Conservation (phyloP, 1,140 invertebrate species). For the Parapsyche elsis region DNA sequence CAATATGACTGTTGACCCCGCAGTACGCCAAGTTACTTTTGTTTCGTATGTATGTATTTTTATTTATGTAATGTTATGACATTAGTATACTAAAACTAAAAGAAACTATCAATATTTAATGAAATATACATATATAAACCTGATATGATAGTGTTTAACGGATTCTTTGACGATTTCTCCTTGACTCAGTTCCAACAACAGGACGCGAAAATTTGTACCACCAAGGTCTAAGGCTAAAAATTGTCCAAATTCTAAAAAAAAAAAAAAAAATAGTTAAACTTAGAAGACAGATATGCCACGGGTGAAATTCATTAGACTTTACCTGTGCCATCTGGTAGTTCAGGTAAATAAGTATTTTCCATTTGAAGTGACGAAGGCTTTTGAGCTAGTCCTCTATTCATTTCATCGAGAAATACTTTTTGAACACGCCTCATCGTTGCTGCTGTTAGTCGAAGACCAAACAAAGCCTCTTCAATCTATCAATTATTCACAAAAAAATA, state of each 20-base stretch:
- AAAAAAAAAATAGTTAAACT: background rate
- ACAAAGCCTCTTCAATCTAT: conserved; percentile 46
- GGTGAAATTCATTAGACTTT: no score
- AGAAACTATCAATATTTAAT: background rate
- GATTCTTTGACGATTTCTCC: conserved; percentile 65
- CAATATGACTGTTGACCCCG: no score
- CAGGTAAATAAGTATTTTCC: conserved; percentile 93
- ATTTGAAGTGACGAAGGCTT: conserved; percentile 76
- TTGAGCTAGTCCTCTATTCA: conserved; percentile 80
- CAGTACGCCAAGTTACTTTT: background rate
- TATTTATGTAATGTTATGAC: background rate
- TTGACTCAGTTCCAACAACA: conserved; percentile 85
- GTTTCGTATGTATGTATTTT: background rate
- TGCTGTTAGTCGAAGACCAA: conserved; percentile 45
- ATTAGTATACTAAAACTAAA: no score
- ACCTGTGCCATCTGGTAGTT: conserved; percentile 93
- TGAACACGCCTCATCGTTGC: conserved; percentile 60
- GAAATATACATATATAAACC: conserved; percentile 56
- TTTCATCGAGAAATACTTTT: conserved; percentile 70
- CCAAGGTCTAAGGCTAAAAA: conserved; percentile 94
- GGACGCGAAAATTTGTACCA: conserved; percentile 97
- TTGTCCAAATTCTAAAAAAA: conserved; percentile 79
- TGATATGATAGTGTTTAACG: conserved; percentile 67
- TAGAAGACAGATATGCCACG: no score
- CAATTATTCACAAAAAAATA: no score